Base-by-base conservation (phyloP, 2,113 vertebrate species). In the Chunga burmeisteri region DNA sequence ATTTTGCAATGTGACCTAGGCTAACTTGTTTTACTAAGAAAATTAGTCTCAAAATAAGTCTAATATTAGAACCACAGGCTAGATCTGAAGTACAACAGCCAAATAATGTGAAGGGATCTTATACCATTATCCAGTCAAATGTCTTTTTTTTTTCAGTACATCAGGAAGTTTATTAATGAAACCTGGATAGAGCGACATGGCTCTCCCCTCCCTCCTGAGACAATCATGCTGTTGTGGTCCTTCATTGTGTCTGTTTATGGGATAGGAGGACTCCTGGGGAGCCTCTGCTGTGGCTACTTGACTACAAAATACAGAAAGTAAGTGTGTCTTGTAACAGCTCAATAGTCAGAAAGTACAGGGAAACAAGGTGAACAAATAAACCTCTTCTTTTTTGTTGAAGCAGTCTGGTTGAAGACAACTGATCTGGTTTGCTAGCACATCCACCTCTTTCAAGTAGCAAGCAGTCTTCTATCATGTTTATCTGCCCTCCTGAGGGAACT, bases 121-220 rank as follows among this genome's bases (percentile, higher is more conserved):
- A 42, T 1, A 77, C 4, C 46, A 21, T 34, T 46, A 23, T 23
- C 18, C n/a, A 77, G 20, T 46, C 49, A 95, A 47, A 59, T 22
- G 12, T 73, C 1, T 0, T 74, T 73, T 82, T 86, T 79, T 83
- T 93, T 88, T 65, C 91, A 99, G 99, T 98, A 98, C 79, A 99
- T 99, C 89, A 98, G 98, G 88, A 98, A 95, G 22, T 99, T 99
- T 74, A 97, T 99, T 49, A 99, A 99, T 83, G 98, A 98, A 91
- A 99, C 99, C 3, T 98, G 98, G 98, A 75, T 97, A 85, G 79
- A 71, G 36, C 95, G 98, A 42, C 97, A 98, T 1, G 96, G 94
- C 19, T 90, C 83, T 42, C 96, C 98, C 11, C 94, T 98, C 50
- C 91, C 92, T 2, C 93, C 96, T 2, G 98, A 98, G 13, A 97